phyloP scores from a whole-genome alignment of 2,113 vertebrate genomes.

The Cheirogaleus medius region DNA sequence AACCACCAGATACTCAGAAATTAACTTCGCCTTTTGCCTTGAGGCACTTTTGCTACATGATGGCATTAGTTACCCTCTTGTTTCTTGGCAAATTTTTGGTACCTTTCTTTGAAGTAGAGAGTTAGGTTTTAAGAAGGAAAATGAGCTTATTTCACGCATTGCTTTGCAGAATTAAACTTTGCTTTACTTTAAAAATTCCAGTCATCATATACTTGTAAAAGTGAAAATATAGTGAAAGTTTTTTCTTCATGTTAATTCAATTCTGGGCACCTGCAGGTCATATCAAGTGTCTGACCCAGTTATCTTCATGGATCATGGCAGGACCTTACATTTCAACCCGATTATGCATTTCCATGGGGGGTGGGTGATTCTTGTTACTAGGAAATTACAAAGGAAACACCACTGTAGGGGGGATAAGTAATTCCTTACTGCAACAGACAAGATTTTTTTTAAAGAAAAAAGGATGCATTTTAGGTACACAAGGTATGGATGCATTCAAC shows the following conservation, averaged over 20 bases:
- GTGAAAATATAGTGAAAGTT: constrained; percentile 43
- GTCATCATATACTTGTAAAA: constrained; percentile 62
- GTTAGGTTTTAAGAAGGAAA: constrained; percentile 55
- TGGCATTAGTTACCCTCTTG: constrained; percentile 4
- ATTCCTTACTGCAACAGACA: background rate
- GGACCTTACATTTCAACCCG: background rate
- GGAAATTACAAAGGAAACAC: background rate
- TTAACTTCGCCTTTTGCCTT: background rate
- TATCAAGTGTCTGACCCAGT: background rate
- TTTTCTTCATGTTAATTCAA: background rate
- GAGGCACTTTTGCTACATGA: constrained; percentile 9
- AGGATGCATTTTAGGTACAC: constrained; percentile 57
- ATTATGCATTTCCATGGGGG: background rate
- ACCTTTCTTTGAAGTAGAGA: background rate
- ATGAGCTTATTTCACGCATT: constrained; percentile 54
- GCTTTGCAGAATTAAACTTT: constrained; percentile 56
- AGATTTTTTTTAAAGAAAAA: background rate
- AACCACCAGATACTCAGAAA: constrained; percentile 16
- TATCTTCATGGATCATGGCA: background rate
- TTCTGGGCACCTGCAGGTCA: constrained; percentile 26
- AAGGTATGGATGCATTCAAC: constrained; percentile 57
- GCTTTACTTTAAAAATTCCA: constrained; percentile 55
- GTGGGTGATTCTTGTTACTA: constrained; percentile 18
- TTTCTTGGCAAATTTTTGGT: background rate
- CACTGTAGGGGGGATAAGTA: background rate